These are phyloP conservation scores for Phalangium opilio DNA, from an alignment of 2,888 invertebrate genomes.

Conservation along the genomic window DNA sequence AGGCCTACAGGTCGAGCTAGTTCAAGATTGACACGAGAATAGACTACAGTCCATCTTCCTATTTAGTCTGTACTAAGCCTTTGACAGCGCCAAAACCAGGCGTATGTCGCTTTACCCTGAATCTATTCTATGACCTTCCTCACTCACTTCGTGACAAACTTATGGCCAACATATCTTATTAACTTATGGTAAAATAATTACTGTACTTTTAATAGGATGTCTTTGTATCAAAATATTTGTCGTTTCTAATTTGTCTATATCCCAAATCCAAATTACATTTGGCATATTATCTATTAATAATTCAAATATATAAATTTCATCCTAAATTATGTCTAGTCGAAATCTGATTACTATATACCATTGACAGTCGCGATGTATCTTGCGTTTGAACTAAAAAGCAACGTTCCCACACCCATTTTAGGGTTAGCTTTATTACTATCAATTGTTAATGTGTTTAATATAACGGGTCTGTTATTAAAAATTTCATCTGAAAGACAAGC, in stretches of 20 bases:
- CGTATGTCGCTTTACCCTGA: too few relatives aligned
- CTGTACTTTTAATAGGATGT: not conserved
- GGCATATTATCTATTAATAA: conserved; percentile 1
- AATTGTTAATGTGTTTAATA: not conserved
- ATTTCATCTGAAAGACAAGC: not conserved
- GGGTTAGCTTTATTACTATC: conserved; percentile 1
- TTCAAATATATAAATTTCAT: not conserved
- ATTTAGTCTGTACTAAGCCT: too few relatives aligned
- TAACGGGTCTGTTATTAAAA: not conserved
- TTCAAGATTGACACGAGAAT: too few relatives aligned
- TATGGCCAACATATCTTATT: too few relatives aligned
- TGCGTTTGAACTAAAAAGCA: not conserved
- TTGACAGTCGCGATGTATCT: not conserved
- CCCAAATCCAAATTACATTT: conserved; percentile 1
- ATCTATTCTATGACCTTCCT: too few relatives aligned
- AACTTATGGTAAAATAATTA: too few relatives aligned
- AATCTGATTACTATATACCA: not conserved
- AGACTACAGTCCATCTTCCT: too few relatives aligned
- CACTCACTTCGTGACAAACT: too few relatives aligned
- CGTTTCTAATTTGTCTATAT: not conserved
- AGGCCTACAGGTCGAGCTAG: too few relatives aligned
- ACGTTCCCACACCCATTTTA: not conserved
- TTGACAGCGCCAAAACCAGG: too few relatives aligned
- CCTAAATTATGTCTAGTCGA: not conserved
- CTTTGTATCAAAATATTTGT: not conserved